Conservation (phyloP, 2,888 invertebrate genomes). For the Archips xylosteana region DNA sequence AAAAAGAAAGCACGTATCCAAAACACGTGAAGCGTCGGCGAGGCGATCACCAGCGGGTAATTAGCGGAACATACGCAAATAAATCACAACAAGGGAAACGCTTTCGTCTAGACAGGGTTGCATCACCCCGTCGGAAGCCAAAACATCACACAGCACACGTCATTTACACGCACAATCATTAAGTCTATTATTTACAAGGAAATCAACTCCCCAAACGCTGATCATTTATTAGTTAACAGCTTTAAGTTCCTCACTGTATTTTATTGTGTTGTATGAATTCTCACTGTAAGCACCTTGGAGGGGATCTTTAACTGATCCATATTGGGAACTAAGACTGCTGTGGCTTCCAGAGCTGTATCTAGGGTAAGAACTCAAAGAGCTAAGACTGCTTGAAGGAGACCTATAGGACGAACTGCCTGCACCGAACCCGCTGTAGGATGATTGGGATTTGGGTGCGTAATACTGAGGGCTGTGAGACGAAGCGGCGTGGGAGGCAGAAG, state of each 20-base stretch:
- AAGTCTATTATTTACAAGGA: conserved; percentile 65
- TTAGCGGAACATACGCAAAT: conserved; percentile 69
- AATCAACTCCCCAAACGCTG: conserved; percentile 33
- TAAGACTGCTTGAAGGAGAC: conserved; percentile 62
- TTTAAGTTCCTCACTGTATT: conserved; percentile 80
- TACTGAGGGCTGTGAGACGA: conserved; percentile 70
- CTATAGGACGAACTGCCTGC: conserved; percentile 69
- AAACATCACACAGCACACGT: conserved; percentile 48
- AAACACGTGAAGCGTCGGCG: conserved; percentile 58
- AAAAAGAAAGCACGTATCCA: conserved; percentile 69
- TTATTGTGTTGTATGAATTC: conserved; percentile 79
- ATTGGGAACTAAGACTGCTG: conserved; percentile 60
- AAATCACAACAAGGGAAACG: conserved; percentile 60
- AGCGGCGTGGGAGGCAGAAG: conserved; percentile 62
- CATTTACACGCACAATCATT: conserved; percentile 49
- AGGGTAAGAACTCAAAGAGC: conserved; percentile 67
- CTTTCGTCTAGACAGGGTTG: conserved; percentile 56
- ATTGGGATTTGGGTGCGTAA: conserved; percentile 64
- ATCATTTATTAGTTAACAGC: conserved; percentile 65
- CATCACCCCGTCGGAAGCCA: conserved; percentile 44
- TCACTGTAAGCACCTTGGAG: conserved; percentile 75
- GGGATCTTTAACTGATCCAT: conserved; percentile 65
- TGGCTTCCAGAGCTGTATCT: conserved; percentile 70
- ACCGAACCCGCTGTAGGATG: conserved; percentile 62
- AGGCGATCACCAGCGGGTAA: conserved; percentile 56